Base-by-base conservation (phyloP, 2,113 vertebrate species). In the Podocnemis expansa region DNA sequence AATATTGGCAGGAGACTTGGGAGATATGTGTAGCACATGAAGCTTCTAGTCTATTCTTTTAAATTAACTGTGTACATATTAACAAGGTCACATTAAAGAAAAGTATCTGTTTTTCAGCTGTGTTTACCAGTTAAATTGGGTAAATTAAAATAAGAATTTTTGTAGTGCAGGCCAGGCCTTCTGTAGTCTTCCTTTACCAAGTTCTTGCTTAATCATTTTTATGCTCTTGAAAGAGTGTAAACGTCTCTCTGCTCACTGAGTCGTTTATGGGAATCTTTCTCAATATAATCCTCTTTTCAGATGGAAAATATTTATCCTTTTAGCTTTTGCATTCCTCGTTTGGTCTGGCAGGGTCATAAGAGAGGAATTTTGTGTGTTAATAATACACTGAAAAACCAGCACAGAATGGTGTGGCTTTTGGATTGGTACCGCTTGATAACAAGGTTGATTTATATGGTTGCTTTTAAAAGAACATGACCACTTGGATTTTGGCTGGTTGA, bases 241-340 rank as follows among this genome's bases (percentile, higher is more conserved):
- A 92, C 38, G 14, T 88, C 58, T 85, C 51, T 93, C 49, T 76
- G 9, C 49, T 97, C 47, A 58, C 27, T 22, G 14, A 88, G 41
- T 85, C 93, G 27, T 93, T 96, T 96, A 85, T 63, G 88, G 82
- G 92, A 92, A 63, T 95, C 41, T 91, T 93, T 79, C 45, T 76
- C 76, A 55, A 38, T 92, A 85, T 51, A 89, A 91, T 56, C 52
- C 43, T 88, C 47, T 92, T 94, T 92, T 19, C 55, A 90, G 78
- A 41, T 84, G 58, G 82, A 95, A 93, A 92, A 81, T 91, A 89
- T 34, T 92, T 55, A 87, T 96, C 12, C 78, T 91, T 96, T 85
- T 82, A 85, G 75, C 21, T 90, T 95, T 94, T 12, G 27, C 31
- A 29, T 93, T 95, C 56, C 38, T 88, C 93, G 93, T 84, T 91